A percentile compares a stretch with the other conserved stretches of the same genome.
Conservation (phyloP, 2,113 vertebrate species). For the Fregetta grallaria region DNA sequence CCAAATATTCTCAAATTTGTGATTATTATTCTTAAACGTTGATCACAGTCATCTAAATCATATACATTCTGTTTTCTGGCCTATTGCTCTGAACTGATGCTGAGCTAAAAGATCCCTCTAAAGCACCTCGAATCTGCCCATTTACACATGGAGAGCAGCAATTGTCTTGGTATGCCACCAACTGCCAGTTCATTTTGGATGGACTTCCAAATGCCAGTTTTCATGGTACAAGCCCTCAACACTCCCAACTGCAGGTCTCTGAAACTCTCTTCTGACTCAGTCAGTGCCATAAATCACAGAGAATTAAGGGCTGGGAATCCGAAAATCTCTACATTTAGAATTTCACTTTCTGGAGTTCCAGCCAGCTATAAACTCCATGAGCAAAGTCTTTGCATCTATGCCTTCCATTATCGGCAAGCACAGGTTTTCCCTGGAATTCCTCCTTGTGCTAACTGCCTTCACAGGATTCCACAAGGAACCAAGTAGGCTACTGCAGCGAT, state of each 20-base stretch:
- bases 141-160: not conserved
- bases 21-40: not conserved
- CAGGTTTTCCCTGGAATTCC: not conserved
- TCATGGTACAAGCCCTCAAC: fast-evolving
- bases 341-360: not conserved
- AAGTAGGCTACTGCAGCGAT: not conserved
- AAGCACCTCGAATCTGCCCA: not conserved
- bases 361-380: not conserved
- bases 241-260: not conserved
- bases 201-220: not conserved
- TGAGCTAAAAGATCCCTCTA: not conserved
- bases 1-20: not conserved
- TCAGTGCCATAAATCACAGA: not conserved
- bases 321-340: not conserved
- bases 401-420: not conserved
- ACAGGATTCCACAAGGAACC: not conserved
- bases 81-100: not conserved
- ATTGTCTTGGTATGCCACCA: not conserved
- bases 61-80: not conserved
- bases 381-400: not conserved
- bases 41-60: not conserved
- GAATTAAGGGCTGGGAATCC: not conserved
- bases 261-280: not conserved
- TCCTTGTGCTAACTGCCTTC: not conserved
- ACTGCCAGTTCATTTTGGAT: not conserved